These are phyloP conservation scores for Trilocha varians DNA, from an alignment of 2,888 invertebrate genomes.

Conservation along the genomic window DNA sequence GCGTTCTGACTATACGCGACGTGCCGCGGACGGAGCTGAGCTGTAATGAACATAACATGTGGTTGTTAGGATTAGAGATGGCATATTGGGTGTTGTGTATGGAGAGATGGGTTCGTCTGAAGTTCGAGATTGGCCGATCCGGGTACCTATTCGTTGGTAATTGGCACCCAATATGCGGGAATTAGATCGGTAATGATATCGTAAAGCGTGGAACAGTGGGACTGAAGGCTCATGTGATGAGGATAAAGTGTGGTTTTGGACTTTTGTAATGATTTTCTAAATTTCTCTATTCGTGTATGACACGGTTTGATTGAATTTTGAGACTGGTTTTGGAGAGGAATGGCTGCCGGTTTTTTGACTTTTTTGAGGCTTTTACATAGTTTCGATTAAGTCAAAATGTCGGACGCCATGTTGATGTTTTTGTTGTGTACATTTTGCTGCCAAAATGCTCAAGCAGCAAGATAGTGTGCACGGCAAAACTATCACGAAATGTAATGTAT, in stretches of 20 bases:
- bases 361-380: no score
- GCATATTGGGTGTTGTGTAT: slow-evolving; percentile 71
- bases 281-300: slow-evolving; percentile 59
- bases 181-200: slow-evolving; percentile 50
- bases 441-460: slow-evolving; percentile 2
- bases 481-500: slow-evolving; percentile 56
- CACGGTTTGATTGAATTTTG: slow-evolving; percentile 53
- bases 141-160: slow-evolving; percentile 7
- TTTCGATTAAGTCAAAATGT: background rate
- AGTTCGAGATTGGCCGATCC: background rate
- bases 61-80: slow-evolving; percentile 49
- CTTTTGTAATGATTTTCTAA: slow-evolving; percentile 27
- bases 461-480: slow-evolving; percentile 16
- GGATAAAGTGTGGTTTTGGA: slow-evolving; percentile 44
- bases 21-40: slow-evolving; percentile 48
- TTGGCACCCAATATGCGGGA: slow-evolving; percentile 42
- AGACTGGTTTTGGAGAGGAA: slow-evolving; percentile 51
- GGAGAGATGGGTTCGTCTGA: slow-evolving; percentile 37
- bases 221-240: slow-evolving; percentile 69
- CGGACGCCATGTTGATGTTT: background rate
- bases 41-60: slow-evolving; percentile 60
- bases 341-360: slow-evolving; percentile 11
- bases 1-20: slow-evolving; percentile 35
- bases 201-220: slow-evolving; percentile 47
- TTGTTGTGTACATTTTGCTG: background rate